Base-by-base conservation (phyloP, 2,888 invertebrate species). In the Phengaris alcon region DNA sequence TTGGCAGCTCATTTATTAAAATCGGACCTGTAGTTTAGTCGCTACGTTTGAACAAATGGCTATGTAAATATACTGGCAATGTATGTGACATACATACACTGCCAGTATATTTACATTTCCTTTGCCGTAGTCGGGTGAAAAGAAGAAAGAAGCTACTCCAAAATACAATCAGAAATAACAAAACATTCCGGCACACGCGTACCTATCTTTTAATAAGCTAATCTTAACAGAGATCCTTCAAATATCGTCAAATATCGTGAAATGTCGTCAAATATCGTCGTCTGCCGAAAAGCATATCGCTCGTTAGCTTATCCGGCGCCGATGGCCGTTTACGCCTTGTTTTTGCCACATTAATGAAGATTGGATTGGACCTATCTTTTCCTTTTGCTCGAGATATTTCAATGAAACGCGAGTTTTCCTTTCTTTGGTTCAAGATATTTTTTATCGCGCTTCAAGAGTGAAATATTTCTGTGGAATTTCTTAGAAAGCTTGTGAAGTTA, bases 301-400 rank as follows among this genome's bases (percentile, higher is more conserved):
- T 75, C 75, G 75, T 75, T 75, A 75, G 75, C 52, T 52, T 51
- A 12, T 68, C 64, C 52, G 68, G 51, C 69, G 69, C 48, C 69
- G 75, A 55, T 68, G 46, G 55, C 68, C 75, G 69, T 57, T 75
- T 55, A 12, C 70, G 70, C 55, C 73, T 52, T 74, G 70, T 78
- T 80, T 80, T 79, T 81, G 79, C 79, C 78, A 77, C 79, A 79
- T 80, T 81, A 81, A 79, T 77, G 79, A 78, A 80, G 79, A 82
- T 81, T 80, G 80, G 81, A 82, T 82, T 79, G 80, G 81, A 82
- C 80, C 78, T 77, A 77, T 76, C 79, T 74, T 46, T 76, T 72
- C 73, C 75, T 77, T 72, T 76, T 75, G 75, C 75, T 70, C 59
- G 46, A 64, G 77, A 75, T 77, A 78, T 78, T 75, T 75, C 74